A percentile compares a stretch with the other conserved stretches of the same genome.
Evolutionary conservation across 92 coral and sea anemone genomes (phyloP).

Genomic region (Heliopora coerulea): DNA sequence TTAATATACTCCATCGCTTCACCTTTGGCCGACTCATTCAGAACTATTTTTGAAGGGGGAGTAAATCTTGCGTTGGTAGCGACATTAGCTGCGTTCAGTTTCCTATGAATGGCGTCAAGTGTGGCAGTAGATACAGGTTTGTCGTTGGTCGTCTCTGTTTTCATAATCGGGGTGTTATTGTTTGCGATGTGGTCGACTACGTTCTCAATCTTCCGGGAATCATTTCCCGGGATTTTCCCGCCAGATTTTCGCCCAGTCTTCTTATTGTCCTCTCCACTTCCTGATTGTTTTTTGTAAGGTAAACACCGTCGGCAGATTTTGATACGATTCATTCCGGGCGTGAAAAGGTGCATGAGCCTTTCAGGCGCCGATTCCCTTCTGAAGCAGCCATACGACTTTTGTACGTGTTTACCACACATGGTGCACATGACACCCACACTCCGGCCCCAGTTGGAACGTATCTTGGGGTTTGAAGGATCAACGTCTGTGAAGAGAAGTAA

Average conservation of each 20-base stretch:
- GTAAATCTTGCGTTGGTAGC: neutral
- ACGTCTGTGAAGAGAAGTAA: constrained; percentile 47
- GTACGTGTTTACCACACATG: constrained; percentile 78
- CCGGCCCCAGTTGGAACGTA: constrained; percentile 38
- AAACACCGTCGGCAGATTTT: constrained; percentile 94
- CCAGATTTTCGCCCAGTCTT: constrained; percentile 49
- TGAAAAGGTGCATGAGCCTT: constrained; percentile 72
- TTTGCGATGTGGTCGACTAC: constrained; percentile 18
- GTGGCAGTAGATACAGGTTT: constrained; percentile 36
- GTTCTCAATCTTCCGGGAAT: constrained; percentile 57
- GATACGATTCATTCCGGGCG: constrained; percentile 72
- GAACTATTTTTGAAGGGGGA: neutral
- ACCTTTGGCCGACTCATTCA: constrained; percentile 5
- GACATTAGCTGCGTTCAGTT: constrained; percentile 1
- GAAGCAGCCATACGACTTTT: constrained; percentile 94
- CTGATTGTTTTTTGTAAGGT: constrained; percentile 95
- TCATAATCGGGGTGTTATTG: too few species aligned
- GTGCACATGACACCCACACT: constrained; percentile 90
- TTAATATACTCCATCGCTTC: constrained; percentile 37
- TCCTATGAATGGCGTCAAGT: constrained; percentile 24
- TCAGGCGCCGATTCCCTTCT: constrained; percentile 86
- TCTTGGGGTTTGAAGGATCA: constrained; percentile 49
- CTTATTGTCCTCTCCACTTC: constrained; percentile 39
- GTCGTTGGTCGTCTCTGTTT: constrained; percentile 20
- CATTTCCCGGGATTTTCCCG: constrained; percentile 47